Percentiles rank a stretch among this genome's conserved stretches.
These are phyloP conservation scores for Platycheirus albimanus DNA, from an alignment of 2,888 invertebrate genomes.

Conservation along the genomic window DNA sequence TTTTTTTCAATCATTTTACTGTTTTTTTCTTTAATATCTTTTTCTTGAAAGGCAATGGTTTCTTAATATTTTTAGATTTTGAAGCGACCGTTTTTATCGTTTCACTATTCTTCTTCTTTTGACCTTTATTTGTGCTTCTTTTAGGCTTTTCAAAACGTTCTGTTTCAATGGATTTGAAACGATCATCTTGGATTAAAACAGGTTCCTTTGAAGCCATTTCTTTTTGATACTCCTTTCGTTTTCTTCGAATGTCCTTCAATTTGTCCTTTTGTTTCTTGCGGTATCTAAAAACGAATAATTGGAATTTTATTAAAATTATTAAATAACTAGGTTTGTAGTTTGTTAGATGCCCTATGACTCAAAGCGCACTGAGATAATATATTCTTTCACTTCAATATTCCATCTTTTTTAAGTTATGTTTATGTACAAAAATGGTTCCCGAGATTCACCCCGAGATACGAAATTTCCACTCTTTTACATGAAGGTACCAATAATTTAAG, in stretches of 20 bases:
- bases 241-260: slow-evolving; percentile 78
- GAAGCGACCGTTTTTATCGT: background rate
- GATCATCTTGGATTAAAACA: slow-evolving; percentile 79
- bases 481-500: too few relatives aligned
- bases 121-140: slow-evolving; percentile 53
- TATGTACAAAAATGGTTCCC: too few relatives aligned
- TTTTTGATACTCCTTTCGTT: slow-evolving; percentile 76
- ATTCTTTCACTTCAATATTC: too few relatives aligned
- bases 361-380: too few relatives aligned
- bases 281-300: slow-evolving; percentile 76
- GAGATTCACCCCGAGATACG: too few relatives aligned
- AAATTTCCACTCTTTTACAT: too few relatives aligned
- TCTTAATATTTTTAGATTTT: slow-evolving; percentile 46
- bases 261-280: slow-evolving; percentile 81
- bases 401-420: too few relatives aligned
- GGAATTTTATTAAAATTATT: too few relatives aligned
- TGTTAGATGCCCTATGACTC: too few relatives aligned
- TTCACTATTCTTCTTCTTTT: slow-evolving; percentile 19
- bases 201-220: slow-evolving; percentile 75
- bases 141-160: slow-evolving; percentile 78
- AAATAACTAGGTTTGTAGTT: too few relatives aligned
- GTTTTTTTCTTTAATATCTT: slow-evolving; percentile 40
- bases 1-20: slow-evolving; percentile 50
- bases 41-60: slow-evolving; percentile 9
- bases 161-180: slow-evolving; percentile 79